Evolutionary conservation across 2,113 vertebrate genomes (phyloP), one percentile per base, ranked within the genome.

Genomic region (Progne subis): DNA sequence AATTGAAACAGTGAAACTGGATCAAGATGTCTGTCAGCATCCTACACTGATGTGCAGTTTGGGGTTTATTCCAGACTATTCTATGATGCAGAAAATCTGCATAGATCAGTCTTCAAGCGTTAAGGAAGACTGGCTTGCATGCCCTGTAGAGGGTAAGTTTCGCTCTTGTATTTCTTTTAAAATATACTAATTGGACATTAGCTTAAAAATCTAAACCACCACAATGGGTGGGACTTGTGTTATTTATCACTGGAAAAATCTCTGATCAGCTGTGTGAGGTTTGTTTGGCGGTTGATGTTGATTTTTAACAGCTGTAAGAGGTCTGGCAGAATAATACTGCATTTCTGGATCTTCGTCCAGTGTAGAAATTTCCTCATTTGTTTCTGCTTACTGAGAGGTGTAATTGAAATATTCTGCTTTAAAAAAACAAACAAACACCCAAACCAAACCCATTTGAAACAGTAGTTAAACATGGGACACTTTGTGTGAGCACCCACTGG

Each of bases 21-120:
- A 95, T 92, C 63, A 49, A 81, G 95, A 75, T 84, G 85, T 94
- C 86, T 93, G 0, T 92, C 93, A 90, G 83, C 94, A 81, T 90
- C 95, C 74, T 39, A 70, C 91, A 87, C 91, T 95, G 89, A 97
- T 91, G 86, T 94, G 88, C 82, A 76, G 47, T 92, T 95, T 86
- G 67, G 84, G 55, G 81, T 96, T 96, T 92, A 53, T 70, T 94
- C 92, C 77, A 88, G 69, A 64, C 90, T 86, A 37, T 50, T 69
- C 88, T 84, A 75, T 77, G 60, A 78, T 83, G 26, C 39, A 34
- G 77, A 77, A 63, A 91, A 87, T 95, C 89, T 41, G 37, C 88
- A 71, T 31, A 69, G 80, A 92, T 70, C 41, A 67, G 74, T 87
- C 77, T 92, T 95, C 72, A 90, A 53, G 69, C 60, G 84, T 72